These are phyloP conservation scores for Drosophila pseudotalamancana DNA, from an alignment of 2,888 invertebrate species.

Conservation along the genomic window DNA sequence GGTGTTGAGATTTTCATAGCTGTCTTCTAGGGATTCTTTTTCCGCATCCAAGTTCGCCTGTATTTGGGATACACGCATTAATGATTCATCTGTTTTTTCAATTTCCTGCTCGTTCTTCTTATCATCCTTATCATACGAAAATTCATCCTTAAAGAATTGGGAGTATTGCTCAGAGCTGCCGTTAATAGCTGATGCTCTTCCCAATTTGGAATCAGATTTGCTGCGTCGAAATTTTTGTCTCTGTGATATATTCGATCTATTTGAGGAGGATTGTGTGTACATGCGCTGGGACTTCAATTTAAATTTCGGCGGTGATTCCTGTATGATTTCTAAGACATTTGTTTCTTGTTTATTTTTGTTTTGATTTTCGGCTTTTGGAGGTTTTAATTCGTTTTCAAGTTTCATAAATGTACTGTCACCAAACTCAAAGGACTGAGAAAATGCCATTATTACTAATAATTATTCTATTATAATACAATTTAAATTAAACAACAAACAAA, in stretches of 20 bases:
- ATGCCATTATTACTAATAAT: constrained; percentile 67
- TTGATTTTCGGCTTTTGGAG: constrained; percentile 32
- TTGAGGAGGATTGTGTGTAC: constrained; percentile 10
- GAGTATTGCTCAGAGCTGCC: constrained; percentile 62
- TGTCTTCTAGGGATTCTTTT: neutral
- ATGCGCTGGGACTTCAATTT: constrained; percentile 23
- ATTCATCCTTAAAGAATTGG: constrained; percentile 80
- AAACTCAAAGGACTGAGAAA: constrained; percentile 82
- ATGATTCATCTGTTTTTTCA: constrained; percentile 34
- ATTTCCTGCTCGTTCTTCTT: neutral
- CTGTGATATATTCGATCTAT: constrained; percentile 21
- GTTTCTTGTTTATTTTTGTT: constrained; percentile 15
- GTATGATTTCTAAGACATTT: constrained; percentile 66
- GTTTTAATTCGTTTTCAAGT: constrained; percentile 73
- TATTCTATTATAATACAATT: constrained; percentile 12
- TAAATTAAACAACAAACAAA: constrained; percentile 21
- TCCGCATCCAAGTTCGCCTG: constrained; percentile 48
- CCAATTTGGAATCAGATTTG: constrained; percentile 46
- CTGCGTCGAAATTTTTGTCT: constrained; percentile 39
- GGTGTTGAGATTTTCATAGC: constrained; percentile 11
- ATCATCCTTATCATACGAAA: constrained; percentile 43
- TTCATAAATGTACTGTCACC: constrained; percentile 82
- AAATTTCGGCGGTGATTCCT: constrained; percentile 78
- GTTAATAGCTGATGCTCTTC: constrained; percentile 4
- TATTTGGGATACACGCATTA: constrained; percentile 66